A percentile compares a stretch with the other conserved stretches of the same genome.
Evolutionary conservation across 1,140 invertebrate genomes (phyloP).

Genomic region (Ectropis grisescens): DNA sequence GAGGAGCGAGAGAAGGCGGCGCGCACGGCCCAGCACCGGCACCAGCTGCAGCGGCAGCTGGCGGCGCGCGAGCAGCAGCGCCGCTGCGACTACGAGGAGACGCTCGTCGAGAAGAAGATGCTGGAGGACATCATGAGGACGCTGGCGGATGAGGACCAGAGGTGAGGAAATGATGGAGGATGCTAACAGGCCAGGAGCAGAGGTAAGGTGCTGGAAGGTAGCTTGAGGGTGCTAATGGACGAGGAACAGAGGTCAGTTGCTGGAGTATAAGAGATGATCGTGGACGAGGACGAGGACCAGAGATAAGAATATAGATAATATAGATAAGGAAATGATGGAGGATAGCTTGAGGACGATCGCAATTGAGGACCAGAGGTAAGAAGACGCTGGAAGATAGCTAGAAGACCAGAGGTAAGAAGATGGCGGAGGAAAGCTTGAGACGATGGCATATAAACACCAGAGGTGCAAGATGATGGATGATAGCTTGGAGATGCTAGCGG

Average conservation of each 20-base stretch:
- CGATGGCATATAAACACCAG: conserved; percentile 2
- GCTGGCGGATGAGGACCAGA: conserved; percentile 37
- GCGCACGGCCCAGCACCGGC: conserved; percentile 20
- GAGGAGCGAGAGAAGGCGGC: conserved; percentile 26
- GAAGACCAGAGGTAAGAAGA: not conserved
- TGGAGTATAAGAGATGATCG: no score
- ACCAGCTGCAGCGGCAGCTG: conserved; percentile 42
- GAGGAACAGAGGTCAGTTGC: no score
- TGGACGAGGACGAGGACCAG: no score
- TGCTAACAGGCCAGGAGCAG: no score
- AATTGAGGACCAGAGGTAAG: conserved; percentile 14
- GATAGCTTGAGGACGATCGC: no score
- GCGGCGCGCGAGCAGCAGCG: conserved; percentile 28
- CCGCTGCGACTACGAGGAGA: conserved; percentile 45
- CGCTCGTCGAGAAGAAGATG: conserved; percentile 48
- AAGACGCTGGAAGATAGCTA: not conserved
- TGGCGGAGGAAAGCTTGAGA: no score
- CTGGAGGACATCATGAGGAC: conserved; percentile 43
- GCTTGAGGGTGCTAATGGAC: no score
- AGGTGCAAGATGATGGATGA: conserved; percentile 12
- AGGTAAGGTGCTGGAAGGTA: no score
- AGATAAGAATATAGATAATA: no score
- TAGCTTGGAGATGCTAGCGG: conserved; percentile 1
- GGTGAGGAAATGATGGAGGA: no score
- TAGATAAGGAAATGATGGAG: no score